Conservation (phyloP, 2,888 invertebrate species). For the Lepidochrysops patricia region DNA sequence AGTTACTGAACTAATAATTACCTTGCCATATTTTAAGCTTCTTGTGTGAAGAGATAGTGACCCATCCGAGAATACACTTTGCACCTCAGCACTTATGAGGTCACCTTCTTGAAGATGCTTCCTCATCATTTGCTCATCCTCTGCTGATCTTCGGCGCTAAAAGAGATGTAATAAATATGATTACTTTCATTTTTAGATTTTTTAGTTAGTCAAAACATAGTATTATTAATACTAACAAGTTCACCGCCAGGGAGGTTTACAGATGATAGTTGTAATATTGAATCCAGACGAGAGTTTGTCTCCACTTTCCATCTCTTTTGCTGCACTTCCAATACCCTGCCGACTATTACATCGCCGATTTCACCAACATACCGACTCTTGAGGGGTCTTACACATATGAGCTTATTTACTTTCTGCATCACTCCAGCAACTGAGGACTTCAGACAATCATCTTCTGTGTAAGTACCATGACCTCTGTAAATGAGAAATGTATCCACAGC, state of each 20-base stretch:
- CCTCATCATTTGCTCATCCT: slow-evolving; percentile 99
- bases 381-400: slow-evolving; percentile 92
- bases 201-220: too few species aligned
- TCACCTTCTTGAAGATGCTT: slow-evolving; percentile 95
- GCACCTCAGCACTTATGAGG: slow-evolving; percentile 97
- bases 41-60: slow-evolving; percentile 94
- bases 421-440: slow-evolving; percentile 96
- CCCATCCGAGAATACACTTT: slow-evolving; percentile 93
- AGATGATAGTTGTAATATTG: slow-evolving; percentile 89
- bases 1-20: slow-evolving; percentile 36
- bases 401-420: slow-evolving; percentile 94
- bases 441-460: slow-evolving; percentile 86
- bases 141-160: slow-evolving; percentile 89
- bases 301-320: slow-evolving; percentile 96
- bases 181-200: too few species aligned
- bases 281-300: slow-evolving; percentile 92
- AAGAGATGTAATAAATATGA: slow-evolving; percentile 40
- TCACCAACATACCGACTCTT: slow-evolving; percentile 94
- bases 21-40: slow-evolving; percentile 97
- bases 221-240: slow-evolving; percentile 75
- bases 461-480: slow-evolving; percentile 96
- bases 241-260: slow-evolving; percentile 99
- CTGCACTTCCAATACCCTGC: slow-evolving; percentile 94
- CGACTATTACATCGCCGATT: slow-evolving; percentile 97
- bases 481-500: background rate